Evolutionary conservation across 2,113 vertebrate species (phyloP), one percentile per base, ranked within the genome.

Genomic region (Notiomystis cincta): DNA sequence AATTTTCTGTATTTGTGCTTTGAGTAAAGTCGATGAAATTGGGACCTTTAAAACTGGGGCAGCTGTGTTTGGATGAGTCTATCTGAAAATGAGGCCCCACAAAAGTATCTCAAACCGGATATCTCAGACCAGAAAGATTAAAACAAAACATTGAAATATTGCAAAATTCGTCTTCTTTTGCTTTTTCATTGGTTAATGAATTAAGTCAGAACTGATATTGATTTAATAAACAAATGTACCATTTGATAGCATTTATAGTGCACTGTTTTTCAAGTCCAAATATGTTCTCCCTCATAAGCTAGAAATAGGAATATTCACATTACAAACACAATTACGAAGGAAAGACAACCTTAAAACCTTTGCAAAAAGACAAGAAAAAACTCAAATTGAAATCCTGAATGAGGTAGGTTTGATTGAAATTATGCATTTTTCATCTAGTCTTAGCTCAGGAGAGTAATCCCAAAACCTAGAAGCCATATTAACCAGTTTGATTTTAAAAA

Each of bases 401-500:
- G 87, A 92, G 40, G 23, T 90, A 81, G 77, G 23, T 60, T 65
- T 91, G 81, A 81, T 7, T 82, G 56, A 87, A 94, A 94, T 82
- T 30, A 65, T 38, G n/a, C 8, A 20, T 21, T 92, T 88, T 89
- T 60, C 31, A 72, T 56, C 38, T 77, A 33, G 5, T 60, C 54
- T 85, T 58, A 91, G 50, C 50, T 86, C 60, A 82, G 40, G 51
- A 82, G n/a, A 87, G 27, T 51, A 94, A 84, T 60, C 48, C 62
- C 75, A 94, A 71, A 89, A 71, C 84, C 67, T 90, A 84, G 65
- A 87, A 81, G 92, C 91, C 79, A 96, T 86, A 96, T 82, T 93
- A 97, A 89, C 89, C 90, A 97, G 88, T 97, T 93, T 80, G 93
- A 97, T 86, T 88, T 51, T 24, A 33, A 85, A 89, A 88, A 42